phyloP scores from a whole-genome alignment of 2,113 vertebrate species.

The Notechis scutatus region DNA sequence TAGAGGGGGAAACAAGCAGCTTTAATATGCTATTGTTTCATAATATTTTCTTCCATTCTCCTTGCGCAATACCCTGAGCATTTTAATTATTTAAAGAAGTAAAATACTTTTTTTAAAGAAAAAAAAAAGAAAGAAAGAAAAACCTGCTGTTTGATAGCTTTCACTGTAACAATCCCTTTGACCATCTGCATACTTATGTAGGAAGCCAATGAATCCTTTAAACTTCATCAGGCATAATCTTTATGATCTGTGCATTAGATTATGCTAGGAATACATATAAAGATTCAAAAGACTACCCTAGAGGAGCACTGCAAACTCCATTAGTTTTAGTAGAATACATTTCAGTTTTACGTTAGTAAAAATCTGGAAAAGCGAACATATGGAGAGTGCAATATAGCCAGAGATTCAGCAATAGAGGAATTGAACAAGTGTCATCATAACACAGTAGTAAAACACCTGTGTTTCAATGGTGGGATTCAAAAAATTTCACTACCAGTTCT shows the following conservation, averaged over 20 bases:
- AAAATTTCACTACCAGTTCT: too few relatives aligned
- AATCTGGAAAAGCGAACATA: not conserved
- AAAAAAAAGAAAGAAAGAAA: not conserved
- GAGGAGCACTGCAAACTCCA: not conserved
- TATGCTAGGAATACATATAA: not conserved
- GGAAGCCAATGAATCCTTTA: not conserved
- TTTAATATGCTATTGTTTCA: rapidly evolving
- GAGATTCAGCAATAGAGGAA: not conserved
- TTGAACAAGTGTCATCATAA: not conserved
- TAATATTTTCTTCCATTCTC: not conserved
- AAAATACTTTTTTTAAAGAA: not conserved
- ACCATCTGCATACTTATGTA: not conserved
- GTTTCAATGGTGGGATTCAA: not conserved
- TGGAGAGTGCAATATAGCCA: not conserved
- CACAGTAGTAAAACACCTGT: not conserved
- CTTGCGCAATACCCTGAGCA: not conserved
- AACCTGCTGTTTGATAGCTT: not conserved
- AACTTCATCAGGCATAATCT: not conserved
- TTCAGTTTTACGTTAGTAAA: not conserved
- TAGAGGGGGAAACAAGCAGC: not conserved
- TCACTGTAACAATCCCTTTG: not conserved
- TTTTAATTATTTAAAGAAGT: not conserved
- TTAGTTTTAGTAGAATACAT: not conserved
- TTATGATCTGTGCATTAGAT: not conserved
- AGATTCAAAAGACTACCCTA: not conserved